Base-by-base conservation (phyloP, 1,140 invertebrate species). In the Gryllus bimaculatus region DNA sequence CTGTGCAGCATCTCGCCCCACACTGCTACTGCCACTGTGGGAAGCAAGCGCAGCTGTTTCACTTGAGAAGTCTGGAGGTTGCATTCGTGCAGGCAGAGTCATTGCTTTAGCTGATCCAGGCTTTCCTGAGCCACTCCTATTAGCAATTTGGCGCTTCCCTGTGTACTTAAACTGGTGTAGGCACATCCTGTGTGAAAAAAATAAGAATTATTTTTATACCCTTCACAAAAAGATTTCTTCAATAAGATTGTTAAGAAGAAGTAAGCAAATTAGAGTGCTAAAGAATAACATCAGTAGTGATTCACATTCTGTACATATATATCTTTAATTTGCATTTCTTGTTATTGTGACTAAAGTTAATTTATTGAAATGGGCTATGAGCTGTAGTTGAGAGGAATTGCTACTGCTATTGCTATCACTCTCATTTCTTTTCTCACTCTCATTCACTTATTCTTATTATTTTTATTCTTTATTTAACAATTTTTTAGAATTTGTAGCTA, bases 121-220 rank as follows among this genome's bases (percentile, higher is more conserved):
- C 82, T 89, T 90, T 20, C 86, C 81, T 84, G 87, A 85, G 80
- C 81, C 81, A 12, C 82, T 81, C 47, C 83, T 85, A 73, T 87
- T 86, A 3, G 89, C 84, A 54, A 95, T 91, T 83, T 92, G 92
- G 83, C 93, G 91, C 80, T 92, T 92, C 8, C 96, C 96, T 20
- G 92, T 87, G 83, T 98, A 98, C 82, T 94, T 93, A 83, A 98
- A 97, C 84, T 96, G 94, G 85, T 95, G 90, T 47, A 96, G 86
- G 83, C 93, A 94, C 84, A 95, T 89, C 85, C 92, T 94, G 82
- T 73, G 88, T 87, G 78, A 83, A 84, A 83, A 82, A 75, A 73
- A 8, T 75, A 48, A 13, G 10, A 20, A 75, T 13, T 75, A 75
- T 75, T 47, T 75, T 47, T 75, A 75, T 5, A 75, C 10, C 1